Base-by-base conservation (phyloP, 2,113 vertebrate genomes). In the Epinephelus fuscoguttatus region DNA sequence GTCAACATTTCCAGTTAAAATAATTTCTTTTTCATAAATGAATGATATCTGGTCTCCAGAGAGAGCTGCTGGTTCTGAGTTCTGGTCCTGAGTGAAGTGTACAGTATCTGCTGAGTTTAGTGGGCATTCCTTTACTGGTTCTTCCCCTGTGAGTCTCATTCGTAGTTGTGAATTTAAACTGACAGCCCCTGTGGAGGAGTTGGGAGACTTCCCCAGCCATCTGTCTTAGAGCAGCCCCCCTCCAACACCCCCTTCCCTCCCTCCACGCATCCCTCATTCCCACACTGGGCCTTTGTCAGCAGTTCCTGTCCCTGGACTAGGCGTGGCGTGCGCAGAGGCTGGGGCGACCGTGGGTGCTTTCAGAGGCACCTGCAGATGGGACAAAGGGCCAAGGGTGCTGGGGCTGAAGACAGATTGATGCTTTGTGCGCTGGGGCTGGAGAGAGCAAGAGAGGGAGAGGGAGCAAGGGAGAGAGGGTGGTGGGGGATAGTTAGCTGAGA, bases 341-440 rank as follows among this genome's bases (percentile, higher is more conserved):
- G 95, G 95, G 96, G 95, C 90, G 91, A 95, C 96, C 96, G 91
- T 96, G 97, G 97, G 96, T 96, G 97, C 97, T 96, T 96, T 97
- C 95, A 97, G 94, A 96, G 97, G 97, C 98, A 99, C 98, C 98
- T 99, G 98, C 96, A 94, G 95, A 96, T 95, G 77, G 72, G 94
- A 99, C 98, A 99, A 99, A 96, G 95, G 97, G 94, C 96, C 92
- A 93, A 96, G 97, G 97, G 97, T 98, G 97, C 96, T 96, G 93
- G 94, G 95, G 90, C 96, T 94, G 96, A 96, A 97, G 97, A 97
- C 97, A 99, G 97, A 99, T 98, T 99, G 98, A 98, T 98, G 98
- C 94, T 97, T 98, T 99, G 98, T 98, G 96, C 94, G 87, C 89
- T 80, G 84, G 91, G 94, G 96, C 96, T 96, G 96, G 96, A 96